Percentiles rank a stretch among this genome's conserved stretches.
phyloP scores from a whole-genome alignment of 2,888 invertebrate species.

The Dryococelus australis region DNA sequence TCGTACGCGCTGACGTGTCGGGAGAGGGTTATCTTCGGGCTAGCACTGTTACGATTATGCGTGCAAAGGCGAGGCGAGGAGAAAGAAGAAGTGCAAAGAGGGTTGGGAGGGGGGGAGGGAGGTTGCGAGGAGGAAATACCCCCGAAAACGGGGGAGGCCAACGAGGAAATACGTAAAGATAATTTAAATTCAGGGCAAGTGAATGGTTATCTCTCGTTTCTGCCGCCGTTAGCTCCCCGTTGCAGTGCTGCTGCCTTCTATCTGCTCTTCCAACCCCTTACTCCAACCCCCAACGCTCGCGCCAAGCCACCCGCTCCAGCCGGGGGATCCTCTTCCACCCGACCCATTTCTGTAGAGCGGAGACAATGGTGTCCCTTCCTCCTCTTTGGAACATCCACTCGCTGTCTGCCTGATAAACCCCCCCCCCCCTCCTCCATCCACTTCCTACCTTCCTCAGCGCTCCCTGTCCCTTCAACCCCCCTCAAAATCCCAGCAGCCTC shows the following conservation, averaged over 20 bases:
- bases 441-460: too few relatives aligned
- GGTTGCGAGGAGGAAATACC: neutral
- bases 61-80: neutral
- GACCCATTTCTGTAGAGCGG: neutral
- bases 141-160: neutral
- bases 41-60: neutral
- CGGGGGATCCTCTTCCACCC: neutral
- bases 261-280: neutral
- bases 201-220: slow-evolving; percentile 3
- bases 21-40: neutral
- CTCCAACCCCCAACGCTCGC: too few relatives aligned
- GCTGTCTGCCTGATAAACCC: neutral
- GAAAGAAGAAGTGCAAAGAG: too few relatives aligned
- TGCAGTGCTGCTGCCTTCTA: neutral
- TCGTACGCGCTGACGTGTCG: neutral
- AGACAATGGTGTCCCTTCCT: neutral
- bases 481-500: too few relatives aligned
- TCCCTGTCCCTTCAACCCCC: too few relatives aligned
- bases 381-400: neutral
- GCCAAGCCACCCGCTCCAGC: too few relatives aligned
- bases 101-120: neutral
- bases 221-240: neutral
- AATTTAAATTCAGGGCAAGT: slow-evolving; percentile 16
- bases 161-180: neutral
- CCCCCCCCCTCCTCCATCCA: too few relatives aligned